Percentiles rank a stretch among this genome's conserved stretches.
phyloP scores from a whole-genome alignment of 2,113 vertebrate species.

The Thymallus thymallus region DNA sequence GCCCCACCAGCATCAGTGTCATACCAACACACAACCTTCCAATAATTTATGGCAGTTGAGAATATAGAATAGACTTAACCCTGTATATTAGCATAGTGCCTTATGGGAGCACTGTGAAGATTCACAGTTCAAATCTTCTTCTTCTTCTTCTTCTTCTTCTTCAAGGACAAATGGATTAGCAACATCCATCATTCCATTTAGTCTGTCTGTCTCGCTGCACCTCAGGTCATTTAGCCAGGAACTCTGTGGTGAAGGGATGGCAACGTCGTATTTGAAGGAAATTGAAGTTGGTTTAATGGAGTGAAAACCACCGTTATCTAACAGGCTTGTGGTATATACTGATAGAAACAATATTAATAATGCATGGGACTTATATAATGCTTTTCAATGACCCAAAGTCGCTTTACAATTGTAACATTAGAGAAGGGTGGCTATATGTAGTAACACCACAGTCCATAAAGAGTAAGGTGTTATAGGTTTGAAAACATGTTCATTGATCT shows the following conservation, averaged over 20 bases:
- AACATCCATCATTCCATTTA: conserved; percentile 72
- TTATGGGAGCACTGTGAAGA: conserved; percentile 50
- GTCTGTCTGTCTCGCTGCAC: conserved; percentile 52
- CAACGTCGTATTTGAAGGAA: conserved; percentile 10
- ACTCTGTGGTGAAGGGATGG: conserved; percentile 41
- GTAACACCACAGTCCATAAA: background rate
- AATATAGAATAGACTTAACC: conserved; percentile 38
- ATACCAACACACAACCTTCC: conserved; percentile 2
- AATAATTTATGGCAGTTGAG: conserved; percentile 37
- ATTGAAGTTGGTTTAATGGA: background rate
- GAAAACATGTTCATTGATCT: background rate
- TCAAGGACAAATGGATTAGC: conserved; percentile 75
- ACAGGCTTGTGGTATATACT: too few relatives aligned
- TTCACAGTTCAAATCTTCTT: conserved; percentile 15
- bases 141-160: conserved; percentile 42
- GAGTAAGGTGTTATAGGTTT: background rate
- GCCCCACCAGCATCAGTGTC: conserved; percentile 19
- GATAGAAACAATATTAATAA: background rate
- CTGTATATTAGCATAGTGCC: conserved; percentile 43
- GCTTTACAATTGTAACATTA: background rate
- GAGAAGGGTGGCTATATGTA: background rate
- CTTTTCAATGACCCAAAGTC: background rate
- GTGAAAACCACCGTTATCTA: too few relatives aligned
- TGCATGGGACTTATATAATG: background rate
- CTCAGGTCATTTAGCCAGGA: conserved; percentile 57